Evolutionary conservation across 1,140 invertebrate species (phyloP), one percentile per base, ranked within the genome.

Genomic region (Cheumatopsyche charites): DNA sequence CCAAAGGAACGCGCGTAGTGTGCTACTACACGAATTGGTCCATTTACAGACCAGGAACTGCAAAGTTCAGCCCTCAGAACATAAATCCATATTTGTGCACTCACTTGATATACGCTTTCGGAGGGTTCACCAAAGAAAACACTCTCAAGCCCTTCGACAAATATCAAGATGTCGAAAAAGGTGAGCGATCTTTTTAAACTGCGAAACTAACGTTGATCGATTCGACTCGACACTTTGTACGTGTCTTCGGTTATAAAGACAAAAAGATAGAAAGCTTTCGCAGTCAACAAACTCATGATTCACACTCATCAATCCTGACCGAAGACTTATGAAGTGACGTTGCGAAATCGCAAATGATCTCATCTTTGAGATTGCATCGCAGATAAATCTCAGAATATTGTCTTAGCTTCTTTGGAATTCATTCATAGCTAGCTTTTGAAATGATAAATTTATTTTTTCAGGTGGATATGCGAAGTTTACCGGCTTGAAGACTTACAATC

Each of bases 1-100:
- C 82, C 61, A 70, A 63, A 13, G 88, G 90, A 76, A 88, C 90
- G 47, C 87, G 90, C 69, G 89, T 96, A 66, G 93, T 96, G 29
- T 96, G 94, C 78, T 96, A 96, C 80, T 96, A 95, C 82, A 95
- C 93, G n/a, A 96, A 96, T 81, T 96, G 94, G 94, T 94, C 93
- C 71, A 92, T 95, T 2, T 96, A 95, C 79, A 85, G 94, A 71
- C 91, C 92, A 1, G 92, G 93, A 29, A 91, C 91, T 1, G 94
- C 94, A 0, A 94, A 95, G 82, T 97, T 96, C 81, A 92, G 91
- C 73, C 95, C 95, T 0, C 92, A 96, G 83, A 96, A 97, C 80
- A 97, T 98, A 78, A 97, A 97, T 86, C 95, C 95, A 19, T 96
- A 96, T 80, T 86, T 97, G 25, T 98, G 96, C 82, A 97, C 96